Base-by-base conservation (phyloP, 2,888 invertebrate genomes). In the Ariolimax columbianus region DNA sequence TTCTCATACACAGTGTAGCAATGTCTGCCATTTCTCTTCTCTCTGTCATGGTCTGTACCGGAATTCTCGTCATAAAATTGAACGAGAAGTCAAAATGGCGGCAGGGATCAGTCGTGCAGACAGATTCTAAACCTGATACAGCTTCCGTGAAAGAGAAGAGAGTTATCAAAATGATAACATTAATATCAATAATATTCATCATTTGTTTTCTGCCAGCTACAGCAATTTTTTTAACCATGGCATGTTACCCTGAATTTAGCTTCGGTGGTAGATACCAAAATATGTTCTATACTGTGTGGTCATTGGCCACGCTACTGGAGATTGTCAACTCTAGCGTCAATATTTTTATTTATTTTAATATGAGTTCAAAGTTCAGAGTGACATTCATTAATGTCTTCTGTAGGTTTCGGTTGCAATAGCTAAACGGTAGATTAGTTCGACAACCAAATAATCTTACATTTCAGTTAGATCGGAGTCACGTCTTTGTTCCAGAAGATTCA, bases 51-150 rank as follows among this genome's bases (percentile, higher is more conserved):
- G 36, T 70, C 2, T 72, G 70, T 26, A 81, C 81, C 1, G 59
- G 0, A 9, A n/a, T 81, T 38, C 55, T 81, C 23, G 51, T 72
- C 6, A 17, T 72, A 1, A 81, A 81, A 30, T 68, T 81, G 2
- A 81, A 72, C 47, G 11, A 43, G 43, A 80, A 80, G n/a, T 63
- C 80, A 80, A 51, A 51, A 81, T 72, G 72, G 81, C 81, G 81
- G 0, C 51, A 72, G 40, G 51, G 19, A 70, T 38, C 72, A 7
- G 72, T 59, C 3, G 23, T 40, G 19, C 51, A 81, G 0, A 19
- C 26, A 4, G 1, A 11, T 1, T 23, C 33, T 0, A 72, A 36
- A 33, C 11, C 51, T 17, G 81, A 72, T 3, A 38, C 70, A 33
- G 6, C 72, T 47, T 36, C 72, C n/a, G 9, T 81, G 19, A 81